Evolutionary conservation across 2,113 vertebrate genomes (phyloP), one percentile per base, ranked within the genome.

Genomic region (Nyctereutes procyonoides): DNA sequence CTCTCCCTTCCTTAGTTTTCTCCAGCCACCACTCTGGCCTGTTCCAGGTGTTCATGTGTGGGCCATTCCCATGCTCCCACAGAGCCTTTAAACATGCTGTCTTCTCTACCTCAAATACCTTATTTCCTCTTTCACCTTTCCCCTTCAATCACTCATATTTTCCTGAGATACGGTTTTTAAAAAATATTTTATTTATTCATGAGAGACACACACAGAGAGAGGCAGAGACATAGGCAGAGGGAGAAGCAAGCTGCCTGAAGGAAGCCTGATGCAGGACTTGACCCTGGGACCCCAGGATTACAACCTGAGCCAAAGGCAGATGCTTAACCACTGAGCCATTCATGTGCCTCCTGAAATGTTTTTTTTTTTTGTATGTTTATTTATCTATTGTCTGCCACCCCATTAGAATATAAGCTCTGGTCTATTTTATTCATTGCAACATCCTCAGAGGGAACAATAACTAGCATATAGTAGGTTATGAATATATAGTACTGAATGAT

Each of bases 371-470:
- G 30, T 26, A 48, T 65, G 35, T 74, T 92, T 85, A 63, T 65
- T 77, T 90, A 26, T n/a, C 77, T 77, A 92, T 12, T 90, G 22
- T 82, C 48, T 93, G 48, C 63, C 14, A 76, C n/a, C 22, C 43
- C 19, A 88, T 38, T 22, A 84, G 17, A 83, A 43, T 55, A 35
- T 22, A 94, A 67, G 4, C 35, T 83, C 20, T 35, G 88, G 9
- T 55, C 32, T 74, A 32, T 71, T 88, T 80, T 30, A 73, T 82
- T 96, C 53, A 88, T 26, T 77, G 58, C 26, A 83, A 48, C n/a
- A 55, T 48, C 67, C 43, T 92, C n/a, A 88, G 67, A 88, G 24
- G 94, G 69, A 94, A 88, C 24, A 92, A 85, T 85, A 80, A 0
- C 16, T 32, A 55, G 26, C 51, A 77, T 38, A 60, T 43, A 79